A percentile compares a stretch with the other conserved stretches of the same genome.
These are phyloP conservation scores for Tinamus major DNA, from an alignment of 2,797 vertebrate genomes.

Conservation along the genomic window DNA sequence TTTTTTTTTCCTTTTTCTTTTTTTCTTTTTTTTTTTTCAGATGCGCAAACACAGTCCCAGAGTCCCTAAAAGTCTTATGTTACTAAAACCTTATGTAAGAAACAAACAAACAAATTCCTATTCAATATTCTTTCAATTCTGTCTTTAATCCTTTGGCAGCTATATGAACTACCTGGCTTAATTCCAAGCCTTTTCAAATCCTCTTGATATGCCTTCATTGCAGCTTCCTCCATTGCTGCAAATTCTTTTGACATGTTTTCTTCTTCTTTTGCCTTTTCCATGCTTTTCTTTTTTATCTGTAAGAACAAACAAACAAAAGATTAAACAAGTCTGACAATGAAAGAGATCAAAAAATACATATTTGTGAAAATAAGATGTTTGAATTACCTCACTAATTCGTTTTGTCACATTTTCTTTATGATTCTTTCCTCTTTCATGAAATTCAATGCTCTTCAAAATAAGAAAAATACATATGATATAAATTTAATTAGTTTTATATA, in stretches of 20 bases:
- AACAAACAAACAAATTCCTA: not conserved
- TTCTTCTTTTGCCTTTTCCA: conserved; percentile 92
- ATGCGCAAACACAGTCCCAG: not conserved
- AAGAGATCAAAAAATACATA: conserved; percentile 47
- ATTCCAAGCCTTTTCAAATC: conserved; percentile 92
- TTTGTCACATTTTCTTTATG: conserved; percentile 98
- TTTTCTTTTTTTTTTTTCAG: not conserved
- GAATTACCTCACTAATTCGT: conserved; percentile 93
- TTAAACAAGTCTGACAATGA: conserved; percentile 12
- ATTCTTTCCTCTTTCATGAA: conserved; percentile 98
- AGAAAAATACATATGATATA: conserved; percentile 20
- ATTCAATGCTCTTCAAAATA: conserved; percentile 91
- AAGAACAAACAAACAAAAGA: conserved; percentile 56
- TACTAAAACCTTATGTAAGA: not conserved
- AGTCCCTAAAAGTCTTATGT: not conserved
- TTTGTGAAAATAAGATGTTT: conserved; percentile 21
- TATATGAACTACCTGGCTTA: conserved; percentile 77
- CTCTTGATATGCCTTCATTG: conserved; percentile 92
- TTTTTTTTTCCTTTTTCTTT: rapidly evolving
- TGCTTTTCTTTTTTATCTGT: conserved; percentile 96
- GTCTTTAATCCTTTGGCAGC: conserved; percentile 37
- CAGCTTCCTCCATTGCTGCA: conserved; percentile 95
- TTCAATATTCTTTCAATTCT: conserved; percentile 50
- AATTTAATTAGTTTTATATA: not conserved
- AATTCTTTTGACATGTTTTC: conserved; percentile 93